Base-by-base conservation (phyloP, 2,113 vertebrate species). In the Chitala chitala region DNA sequence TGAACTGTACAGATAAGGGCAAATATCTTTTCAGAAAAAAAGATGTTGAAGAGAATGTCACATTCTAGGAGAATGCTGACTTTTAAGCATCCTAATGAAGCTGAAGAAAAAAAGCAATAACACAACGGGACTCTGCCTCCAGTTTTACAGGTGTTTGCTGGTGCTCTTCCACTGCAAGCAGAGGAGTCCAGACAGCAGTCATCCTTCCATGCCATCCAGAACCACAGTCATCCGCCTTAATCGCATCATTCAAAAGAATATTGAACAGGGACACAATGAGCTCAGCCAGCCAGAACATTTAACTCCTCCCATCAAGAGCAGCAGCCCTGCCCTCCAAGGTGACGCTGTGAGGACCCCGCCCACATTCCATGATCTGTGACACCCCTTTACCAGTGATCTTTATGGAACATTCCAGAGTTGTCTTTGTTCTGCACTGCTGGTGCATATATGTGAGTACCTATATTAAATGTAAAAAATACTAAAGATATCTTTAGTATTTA, bases 141-240 rank as follows among this genome's bases (percentile, higher is more conserved):
- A 88, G 88, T 88, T 88, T 82, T 87, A 88, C 79, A 84, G 84
- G 78, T 90, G 89, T 74, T 90, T 89, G 82, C 81, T 88, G n/a
- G 76, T 81, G 73, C 85, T 89, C 61, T 86, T 88, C 77, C 83
- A 80, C 40, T 87, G 87, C 74, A 81, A 83, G 0, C 26, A 61
- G 66, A 44, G 74, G 70, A 70, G 58, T 0, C 51, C 69, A 33
- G 72, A 76, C 51, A 78, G 80, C 3, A 81, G 80, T 46, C 76
- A 83, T 50, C 82, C 74, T n/a, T 71, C 69, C 20, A 81, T 77
- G 69, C 82, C 77, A 20, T 86, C 72, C 50, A 88, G 83, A 76
- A 83, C 83, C 48, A 89, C 77, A 0, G 53, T 54, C 7, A 81
- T 87, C 75, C 85, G 84, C 73, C 78, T 86, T 36, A 80, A 82